phyloP scores from a whole-genome alignment of 2,113 vertebrate species.

The Apus apus region DNA sequence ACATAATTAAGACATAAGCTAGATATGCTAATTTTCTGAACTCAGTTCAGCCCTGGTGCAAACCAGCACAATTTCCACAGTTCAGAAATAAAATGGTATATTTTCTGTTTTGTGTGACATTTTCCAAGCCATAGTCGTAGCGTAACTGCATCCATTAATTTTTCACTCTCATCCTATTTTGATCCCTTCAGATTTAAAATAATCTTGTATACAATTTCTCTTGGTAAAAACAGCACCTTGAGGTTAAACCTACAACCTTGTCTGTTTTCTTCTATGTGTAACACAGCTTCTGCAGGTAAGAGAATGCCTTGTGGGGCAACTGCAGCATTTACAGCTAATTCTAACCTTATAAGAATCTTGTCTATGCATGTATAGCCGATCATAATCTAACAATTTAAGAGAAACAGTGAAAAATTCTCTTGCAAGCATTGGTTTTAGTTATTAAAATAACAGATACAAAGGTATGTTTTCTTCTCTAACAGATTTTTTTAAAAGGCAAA shows the following conservation, averaged over 20 bases:
- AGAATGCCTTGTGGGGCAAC: background rate
- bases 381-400: background rate
- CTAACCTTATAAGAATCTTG: background rate
- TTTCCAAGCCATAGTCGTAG: background rate
- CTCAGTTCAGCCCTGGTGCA: background rate
- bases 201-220: background rate
- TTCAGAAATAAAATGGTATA: background rate
- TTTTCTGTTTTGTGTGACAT: background rate
- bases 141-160: background rate
- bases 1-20: background rate
- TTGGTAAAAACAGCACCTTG: background rate
- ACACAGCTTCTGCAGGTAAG: background rate
- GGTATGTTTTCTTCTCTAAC: background rate
- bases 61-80: background rate
- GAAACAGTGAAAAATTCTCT: background rate
- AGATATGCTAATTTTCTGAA: background rate
- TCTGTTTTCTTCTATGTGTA: background rate
- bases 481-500: background rate
- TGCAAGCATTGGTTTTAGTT: background rate
- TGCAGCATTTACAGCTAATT: background rate
- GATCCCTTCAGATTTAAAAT: background rate
- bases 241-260: background rate
- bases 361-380: background rate
- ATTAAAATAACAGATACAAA: background rate
- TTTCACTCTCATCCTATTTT: background rate